Evolutionary conservation across 2,888 invertebrate genomes (phyloP), one percentile per base, ranked within the genome.

Genomic region (Prosapia bicincta): DNA sequence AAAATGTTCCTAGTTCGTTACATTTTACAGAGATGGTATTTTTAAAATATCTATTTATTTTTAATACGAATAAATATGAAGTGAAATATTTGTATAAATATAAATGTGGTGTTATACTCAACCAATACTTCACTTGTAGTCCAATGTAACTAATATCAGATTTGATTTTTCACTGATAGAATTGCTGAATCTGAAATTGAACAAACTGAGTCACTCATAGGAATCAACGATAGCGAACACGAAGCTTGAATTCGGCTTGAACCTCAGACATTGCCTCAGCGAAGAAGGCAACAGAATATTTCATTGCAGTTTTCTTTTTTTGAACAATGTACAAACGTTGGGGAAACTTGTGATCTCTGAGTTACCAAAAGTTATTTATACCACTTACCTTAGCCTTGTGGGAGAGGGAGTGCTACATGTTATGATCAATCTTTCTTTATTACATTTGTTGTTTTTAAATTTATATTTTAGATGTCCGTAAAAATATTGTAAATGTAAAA

Each of bases 151-250:
- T n/a, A n/a, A n/a, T n/a, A n/a, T n/a, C n/a, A n/a, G n/a, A n/a
- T n/a, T n/a, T n/a, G n/a, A n/a, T n/a, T n/a, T n/a, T n/a, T n/a
- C n/a, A n/a, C n/a, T n/a, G n/a, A n/a, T 81, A 90, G 90, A 82
- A 86, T 89, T 82, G 86, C 88, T 68, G 91, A 91, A 81, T 84
- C 88, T 78, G 90, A 91, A 82, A 87, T 89, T 74, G 91, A 92
- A 82, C 91, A 91, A 84, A 89, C 90, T 24, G 91, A 92, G 84
- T 90, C 90, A 76, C 85, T 92, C 65, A 91, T 92, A 82, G 88
- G 88, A 76, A 87, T 89, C 79, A 88, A 88, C 81, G 86, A 85
- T 78, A 86, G 86, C 79, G 88, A 88, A 80, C 88, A 88, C 81
- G 88, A 89, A 83, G 88, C 88, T 81, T 88, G 84, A 86, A 74